Percentiles rank a stretch among this genome's conserved stretches.
These are phyloP conservation scores for Nothoprocta pentlandii DNA, from an alignment of 2,113 vertebrate genomes.

Conservation along the genomic window DNA sequence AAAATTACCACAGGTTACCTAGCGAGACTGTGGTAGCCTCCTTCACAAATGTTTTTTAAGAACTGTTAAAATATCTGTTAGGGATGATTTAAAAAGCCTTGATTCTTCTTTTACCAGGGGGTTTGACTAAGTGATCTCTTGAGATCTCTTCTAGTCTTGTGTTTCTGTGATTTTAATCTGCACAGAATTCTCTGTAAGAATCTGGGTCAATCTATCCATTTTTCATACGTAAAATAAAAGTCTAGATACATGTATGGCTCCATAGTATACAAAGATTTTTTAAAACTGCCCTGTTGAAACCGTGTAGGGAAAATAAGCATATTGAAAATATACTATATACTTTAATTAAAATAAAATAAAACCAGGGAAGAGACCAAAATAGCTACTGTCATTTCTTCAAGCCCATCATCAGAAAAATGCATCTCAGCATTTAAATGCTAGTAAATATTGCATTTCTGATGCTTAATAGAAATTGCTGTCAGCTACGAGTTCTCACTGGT, in stretches of 20 bases:
- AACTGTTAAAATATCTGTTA: neutral
- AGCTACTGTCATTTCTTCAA: neutral
- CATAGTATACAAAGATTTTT: neutral
- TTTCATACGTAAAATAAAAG: neutral
- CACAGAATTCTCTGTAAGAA: neutral
- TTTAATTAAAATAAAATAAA: neutral
- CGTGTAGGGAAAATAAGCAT: neutral
- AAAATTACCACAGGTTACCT: neutral
- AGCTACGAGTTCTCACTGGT: neutral
- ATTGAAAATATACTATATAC: neutral
- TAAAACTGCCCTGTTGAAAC: neutral
- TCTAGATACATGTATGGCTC: neutral
- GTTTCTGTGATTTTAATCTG: conserved; percentile 31
- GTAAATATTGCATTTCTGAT: neutral
- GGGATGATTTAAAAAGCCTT: conserved; percentile 20
- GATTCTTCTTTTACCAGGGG: neutral
- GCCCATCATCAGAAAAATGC: neutral
- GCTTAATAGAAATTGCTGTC: neutral
- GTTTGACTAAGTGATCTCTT: neutral
- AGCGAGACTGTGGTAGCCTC: neutral
- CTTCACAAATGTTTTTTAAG: neutral
- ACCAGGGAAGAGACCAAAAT: neutral
- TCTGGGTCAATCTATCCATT: neutral
- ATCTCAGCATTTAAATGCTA: neutral
- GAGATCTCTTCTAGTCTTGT: neutral